Evolutionary conservation across 2,888 invertebrate species (phyloP).

Genomic region (Clitarchus hookeri): DNA sequence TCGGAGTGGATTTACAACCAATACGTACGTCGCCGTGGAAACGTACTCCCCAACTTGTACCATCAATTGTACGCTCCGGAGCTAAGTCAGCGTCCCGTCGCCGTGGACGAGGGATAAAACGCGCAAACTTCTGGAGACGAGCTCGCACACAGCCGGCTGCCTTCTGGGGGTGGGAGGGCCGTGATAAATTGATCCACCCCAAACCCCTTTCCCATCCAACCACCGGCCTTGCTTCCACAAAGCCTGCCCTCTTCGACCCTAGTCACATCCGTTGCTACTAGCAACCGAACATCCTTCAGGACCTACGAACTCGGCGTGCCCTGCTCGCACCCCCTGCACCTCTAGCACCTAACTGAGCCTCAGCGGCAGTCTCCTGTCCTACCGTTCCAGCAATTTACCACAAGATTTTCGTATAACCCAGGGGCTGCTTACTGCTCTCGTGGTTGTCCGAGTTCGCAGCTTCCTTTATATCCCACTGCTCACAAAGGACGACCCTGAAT

Average conservation of each 20-base stretch:
- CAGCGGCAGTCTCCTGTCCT: neutral
- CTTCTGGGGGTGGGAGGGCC: neutral
- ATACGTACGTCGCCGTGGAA: too few relatives aligned
- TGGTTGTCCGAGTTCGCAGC: neutral
- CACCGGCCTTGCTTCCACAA: neutral
- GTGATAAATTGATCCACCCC: neutral
- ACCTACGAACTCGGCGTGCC: neutral
- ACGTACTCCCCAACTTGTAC: too few relatives aligned
- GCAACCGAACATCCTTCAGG: slow-evolving; percentile 14
- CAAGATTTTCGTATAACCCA: neutral
- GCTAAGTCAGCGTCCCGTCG: neutral
- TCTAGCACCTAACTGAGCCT: neutral
- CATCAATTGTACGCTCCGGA: neutral
- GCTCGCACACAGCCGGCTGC: neutral
- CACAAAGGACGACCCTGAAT: too few relatives aligned
- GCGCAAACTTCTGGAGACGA: neutral
- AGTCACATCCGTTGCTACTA: neutral
- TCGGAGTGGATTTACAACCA: too few relatives aligned
- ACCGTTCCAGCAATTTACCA: neutral
- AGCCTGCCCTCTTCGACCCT: slow-evolving; percentile 2
- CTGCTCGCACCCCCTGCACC: neutral
- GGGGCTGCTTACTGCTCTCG: neutral
- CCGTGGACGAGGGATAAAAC: neutral
- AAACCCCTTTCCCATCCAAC: neutral
- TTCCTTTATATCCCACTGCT: neutral